Evolutionary conservation across 2,113 vertebrate genomes (phyloP).

Genomic region (Benitochromis conjunctus): DNA sequence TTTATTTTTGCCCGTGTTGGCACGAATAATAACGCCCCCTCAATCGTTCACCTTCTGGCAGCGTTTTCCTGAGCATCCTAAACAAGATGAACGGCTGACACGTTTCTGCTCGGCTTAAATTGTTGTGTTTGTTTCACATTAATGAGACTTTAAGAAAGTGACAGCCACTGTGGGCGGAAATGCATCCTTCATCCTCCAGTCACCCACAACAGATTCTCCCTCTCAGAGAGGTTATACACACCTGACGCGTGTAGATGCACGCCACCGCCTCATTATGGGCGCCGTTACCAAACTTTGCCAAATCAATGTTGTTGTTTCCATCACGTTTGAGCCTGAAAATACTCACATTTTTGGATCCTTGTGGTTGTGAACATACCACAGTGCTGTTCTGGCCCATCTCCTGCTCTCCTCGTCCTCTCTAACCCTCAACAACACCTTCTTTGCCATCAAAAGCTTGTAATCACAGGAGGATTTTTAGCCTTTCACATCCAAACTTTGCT

Average conservation of each 20-base stretch:
- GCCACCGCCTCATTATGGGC: neutral
- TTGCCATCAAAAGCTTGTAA: neutral
- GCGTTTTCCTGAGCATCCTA: neutral
- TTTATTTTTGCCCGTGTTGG: rapidly evolving
- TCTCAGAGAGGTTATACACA: neutral
- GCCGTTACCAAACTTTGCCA: neutral
- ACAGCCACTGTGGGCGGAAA: neutral
- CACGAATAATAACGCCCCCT: neutral
- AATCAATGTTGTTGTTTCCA: neutral
- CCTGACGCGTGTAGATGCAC: neutral
- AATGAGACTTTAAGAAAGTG: neutral
- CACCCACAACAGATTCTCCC: neutral
- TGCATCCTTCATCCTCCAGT: neutral
- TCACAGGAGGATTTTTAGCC: neutral
- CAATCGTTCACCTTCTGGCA: neutral
- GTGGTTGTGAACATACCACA: neutral
- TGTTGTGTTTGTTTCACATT: neutral
- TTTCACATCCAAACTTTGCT: neutral
- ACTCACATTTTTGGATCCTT: neutral
- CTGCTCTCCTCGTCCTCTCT: neutral
- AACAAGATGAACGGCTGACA: neutral
- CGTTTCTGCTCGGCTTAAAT: neutral
- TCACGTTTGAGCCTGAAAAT: neutral
- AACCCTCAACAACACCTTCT: neutral
- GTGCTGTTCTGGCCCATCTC: rapidly evolving